phyloP scores from a whole-genome alignment of 2,888 invertebrate species.

The Euplagia quadripunctaria region DNA sequence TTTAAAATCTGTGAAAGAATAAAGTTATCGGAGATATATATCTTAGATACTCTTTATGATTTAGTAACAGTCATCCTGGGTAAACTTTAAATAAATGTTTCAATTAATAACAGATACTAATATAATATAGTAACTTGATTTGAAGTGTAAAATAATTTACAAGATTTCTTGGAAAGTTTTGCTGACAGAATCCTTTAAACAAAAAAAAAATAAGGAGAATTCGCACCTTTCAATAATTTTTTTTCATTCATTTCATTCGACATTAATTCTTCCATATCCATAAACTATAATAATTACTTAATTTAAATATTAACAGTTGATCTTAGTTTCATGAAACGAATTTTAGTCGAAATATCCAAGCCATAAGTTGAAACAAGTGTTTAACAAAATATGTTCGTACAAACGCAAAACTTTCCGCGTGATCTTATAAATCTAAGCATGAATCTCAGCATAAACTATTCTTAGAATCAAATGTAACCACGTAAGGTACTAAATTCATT shows the following conservation, averaged over 20 bases:
- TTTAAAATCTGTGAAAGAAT: constrained; percentile 70
- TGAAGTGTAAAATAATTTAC: not conserved
- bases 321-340: not conserved
- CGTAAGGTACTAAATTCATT: not conserved
- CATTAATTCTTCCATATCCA: not conserved
- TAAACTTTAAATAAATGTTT: not conserved
- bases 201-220: not conserved
- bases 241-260: not conserved
- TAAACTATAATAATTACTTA: not conserved
- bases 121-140: not conserved
- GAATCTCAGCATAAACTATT: not conserved
- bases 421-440: not conserved
- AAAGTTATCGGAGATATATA: not conserved
- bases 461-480: not conserved
- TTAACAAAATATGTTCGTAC: not conserved
- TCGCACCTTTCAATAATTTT: not conserved
- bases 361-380: not conserved
- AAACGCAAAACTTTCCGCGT: not conserved
- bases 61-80: constrained; percentile 10
- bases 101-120: not conserved
- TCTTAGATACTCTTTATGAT: not conserved
- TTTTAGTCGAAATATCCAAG: not conserved
- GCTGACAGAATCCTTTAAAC: not conserved
- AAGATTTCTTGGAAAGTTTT: not conserved
- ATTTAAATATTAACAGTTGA: not conserved